A percentile compares a stretch with the other conserved stretches of the same genome.
These are phyloP conservation scores for Tachyglossus aculeatus DNA, from an alignment of 2,797 vertebrate species.

Conservation along the genomic window DNA sequence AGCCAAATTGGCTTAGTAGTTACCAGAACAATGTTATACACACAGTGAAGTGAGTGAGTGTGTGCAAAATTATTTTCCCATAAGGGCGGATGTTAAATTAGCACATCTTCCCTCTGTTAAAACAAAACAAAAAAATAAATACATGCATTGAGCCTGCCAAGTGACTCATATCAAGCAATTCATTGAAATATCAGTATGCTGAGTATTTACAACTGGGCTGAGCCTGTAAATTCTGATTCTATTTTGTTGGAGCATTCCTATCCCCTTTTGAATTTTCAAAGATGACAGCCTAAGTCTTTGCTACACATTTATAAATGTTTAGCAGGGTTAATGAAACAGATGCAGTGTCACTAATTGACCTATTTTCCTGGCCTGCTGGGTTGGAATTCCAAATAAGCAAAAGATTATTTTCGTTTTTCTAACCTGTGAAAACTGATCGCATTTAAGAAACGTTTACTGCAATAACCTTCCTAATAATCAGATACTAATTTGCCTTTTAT, in stretches of 20 bases:
- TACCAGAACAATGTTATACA: too few species aligned
- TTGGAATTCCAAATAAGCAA: constrained; percentile 41
- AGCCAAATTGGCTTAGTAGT: too few species aligned
- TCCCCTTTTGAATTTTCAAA: constrained; percentile 28
- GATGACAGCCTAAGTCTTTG: constrained; percentile 34
- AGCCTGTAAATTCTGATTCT: constrained; percentile 10
- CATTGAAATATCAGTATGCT: not conserved
- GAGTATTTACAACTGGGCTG: not conserved
- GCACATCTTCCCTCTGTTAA: not conserved
- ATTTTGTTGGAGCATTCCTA: constrained; percentile 27
- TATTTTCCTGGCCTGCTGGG: constrained; percentile 52
- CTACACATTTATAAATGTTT: constrained; percentile 50
- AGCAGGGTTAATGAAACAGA: constrained; percentile 38
- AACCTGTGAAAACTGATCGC: too few species aligned
- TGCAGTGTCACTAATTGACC: constrained; percentile 46
- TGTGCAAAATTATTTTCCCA: constrained; percentile 4
- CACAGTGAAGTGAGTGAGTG: too few species aligned
- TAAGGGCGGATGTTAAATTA: not conserved
- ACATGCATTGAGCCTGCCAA: constrained; percentile 4
- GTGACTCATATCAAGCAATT: not conserved
- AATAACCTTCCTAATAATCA: too few species aligned
- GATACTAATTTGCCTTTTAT: not conserved
- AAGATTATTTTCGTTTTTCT: constrained; percentile 23
- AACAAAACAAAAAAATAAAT: not conserved
- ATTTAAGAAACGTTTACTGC: too few species aligned